Evolutionary conservation across 2,888 invertebrate genomes (phyloP), one percentile per base, ranked within the genome.

Genomic region (Reticulitermes lucifugus): DNA sequence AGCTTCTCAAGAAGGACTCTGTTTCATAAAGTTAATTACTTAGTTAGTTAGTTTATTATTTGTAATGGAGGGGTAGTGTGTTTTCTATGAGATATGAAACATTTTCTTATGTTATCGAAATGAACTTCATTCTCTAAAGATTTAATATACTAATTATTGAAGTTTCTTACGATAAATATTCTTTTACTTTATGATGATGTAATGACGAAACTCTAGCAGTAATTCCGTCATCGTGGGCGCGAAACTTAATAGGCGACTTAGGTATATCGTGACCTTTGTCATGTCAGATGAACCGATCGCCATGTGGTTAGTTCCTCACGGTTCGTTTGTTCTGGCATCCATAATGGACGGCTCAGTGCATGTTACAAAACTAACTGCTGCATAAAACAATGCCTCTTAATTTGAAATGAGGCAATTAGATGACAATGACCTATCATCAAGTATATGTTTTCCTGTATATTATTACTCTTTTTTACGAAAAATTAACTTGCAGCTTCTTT

Each of bases 301-400:
- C 71, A 29, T 71, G 29, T 71, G 73, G 22, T 3, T 4, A 35
- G n/a, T 4, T 77, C 46, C 77, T 77, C 77, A 77, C 77, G 77
- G 77, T n/a, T 77, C 77, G 46, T 77, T 77, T 77, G 46, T 22
- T 77, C 46, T n/a, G 29, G 21, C 35, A 35, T 73, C 73, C 46
- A n/a, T 77, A 77, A 77, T 77, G 41, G 77, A n/a, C 22, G 46
- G 51, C 77, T 22, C n/a, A 25, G 41, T 41, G n/a, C 77, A 77
- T 51, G 43, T 77, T 77, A 46, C 4, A 4, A 3, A 65, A 65
- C n/a, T 65, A 65, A n/a, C n/a, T 46, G n/a, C 77, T 77, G 77
- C 77, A 46, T 77, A 77, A 77, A 46, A 77, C 51, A 77, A 77
- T 51, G 51, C 10, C 77, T 77, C 77, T 77, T 77, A 77, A 77